Conservation (phyloP, 2,888 invertebrate species). For the Cephus rjabovi region DNA sequence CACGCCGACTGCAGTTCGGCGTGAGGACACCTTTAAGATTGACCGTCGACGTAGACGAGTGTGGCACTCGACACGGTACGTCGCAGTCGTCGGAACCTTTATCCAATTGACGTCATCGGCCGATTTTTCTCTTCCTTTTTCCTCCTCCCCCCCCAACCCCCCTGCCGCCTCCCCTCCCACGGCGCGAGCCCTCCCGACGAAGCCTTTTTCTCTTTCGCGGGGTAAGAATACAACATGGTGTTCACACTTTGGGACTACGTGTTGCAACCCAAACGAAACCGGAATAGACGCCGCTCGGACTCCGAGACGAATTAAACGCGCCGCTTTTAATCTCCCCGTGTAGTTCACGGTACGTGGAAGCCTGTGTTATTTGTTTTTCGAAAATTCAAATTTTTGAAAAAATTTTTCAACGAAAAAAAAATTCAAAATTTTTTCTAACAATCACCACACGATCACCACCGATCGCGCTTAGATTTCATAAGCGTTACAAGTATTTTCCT, state of each 20-base stretch:
- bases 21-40: background rate
- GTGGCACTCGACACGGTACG: constrained; percentile 26
- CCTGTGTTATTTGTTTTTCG: background rate
- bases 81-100: constrained; percentile 52
- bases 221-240: constrained; percentile 58
- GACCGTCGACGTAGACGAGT: constrained; percentile 12
- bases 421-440: background rate
- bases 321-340: constrained; percentile 4
- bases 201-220: constrained; percentile 34
- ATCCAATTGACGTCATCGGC: constrained; percentile 65
- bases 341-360: background rate
- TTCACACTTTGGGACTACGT: constrained; percentile 47
- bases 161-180: constrained; percentile 5
- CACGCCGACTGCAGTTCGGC: background rate
- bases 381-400: background rate
- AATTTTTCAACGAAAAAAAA: background rate
- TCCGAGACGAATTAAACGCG: constrained; percentile 36
- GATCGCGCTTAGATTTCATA: background rate
- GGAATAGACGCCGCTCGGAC: constrained; percentile 49
- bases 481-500: background rate
- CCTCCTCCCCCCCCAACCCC: background rate
- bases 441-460: no score
- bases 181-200: constrained; percentile 12
- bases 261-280: constrained; percentile 53
- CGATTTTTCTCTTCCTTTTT: constrained; percentile 37